Conservation (phyloP, 2,888 invertebrate species). For the Busseola fusca region DNA sequence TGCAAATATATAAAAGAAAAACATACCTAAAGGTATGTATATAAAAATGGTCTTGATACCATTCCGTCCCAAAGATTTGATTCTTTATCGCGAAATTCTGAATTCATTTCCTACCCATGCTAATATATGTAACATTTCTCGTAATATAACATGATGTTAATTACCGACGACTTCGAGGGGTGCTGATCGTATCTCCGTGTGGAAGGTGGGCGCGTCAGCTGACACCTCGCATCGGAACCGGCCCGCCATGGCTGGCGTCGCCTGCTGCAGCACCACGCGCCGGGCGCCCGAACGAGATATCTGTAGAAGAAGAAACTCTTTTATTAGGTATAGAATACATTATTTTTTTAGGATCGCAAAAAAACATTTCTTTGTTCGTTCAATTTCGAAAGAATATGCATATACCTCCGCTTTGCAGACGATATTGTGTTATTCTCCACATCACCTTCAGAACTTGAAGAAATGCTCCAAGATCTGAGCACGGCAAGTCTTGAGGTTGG, state of each 20-base stretch:
- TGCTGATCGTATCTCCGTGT: slow-evolving; percentile 90
- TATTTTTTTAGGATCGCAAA: background rate
- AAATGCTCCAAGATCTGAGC: too few relatives aligned
- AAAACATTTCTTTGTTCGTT: background rate
- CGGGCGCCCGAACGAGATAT: slow-evolving; percentile 90
- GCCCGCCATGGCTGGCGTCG: slow-evolving; percentile 91
- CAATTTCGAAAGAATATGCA: background rate
- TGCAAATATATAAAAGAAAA: too few relatives aligned
- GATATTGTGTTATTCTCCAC: too few relatives aligned
- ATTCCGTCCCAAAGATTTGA: background rate
- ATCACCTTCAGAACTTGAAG: too few relatives aligned
- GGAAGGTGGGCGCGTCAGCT: slow-evolving; percentile 92
- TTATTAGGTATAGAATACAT: background rate
- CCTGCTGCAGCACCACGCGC: slow-evolving; percentile 91
- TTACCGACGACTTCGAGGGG: slow-evolving; percentile 93
- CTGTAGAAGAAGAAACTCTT: slow-evolving; percentile 61
- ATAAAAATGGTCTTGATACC: background rate
- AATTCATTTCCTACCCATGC: background rate
- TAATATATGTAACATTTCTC: slow-evolving; percentile 4
- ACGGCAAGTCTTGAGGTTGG: too few relatives aligned
- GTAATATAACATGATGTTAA: slow-evolving; percentile 69
- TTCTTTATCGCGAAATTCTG: background rate
- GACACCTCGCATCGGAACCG: slow-evolving; percentile 93
- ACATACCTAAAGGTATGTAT: too few relatives aligned
- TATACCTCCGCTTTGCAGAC: too few relatives aligned